phyloP scores from a whole-genome alignment of 2,113 vertebrate species.

The Lasiurus cinereus region DNA sequence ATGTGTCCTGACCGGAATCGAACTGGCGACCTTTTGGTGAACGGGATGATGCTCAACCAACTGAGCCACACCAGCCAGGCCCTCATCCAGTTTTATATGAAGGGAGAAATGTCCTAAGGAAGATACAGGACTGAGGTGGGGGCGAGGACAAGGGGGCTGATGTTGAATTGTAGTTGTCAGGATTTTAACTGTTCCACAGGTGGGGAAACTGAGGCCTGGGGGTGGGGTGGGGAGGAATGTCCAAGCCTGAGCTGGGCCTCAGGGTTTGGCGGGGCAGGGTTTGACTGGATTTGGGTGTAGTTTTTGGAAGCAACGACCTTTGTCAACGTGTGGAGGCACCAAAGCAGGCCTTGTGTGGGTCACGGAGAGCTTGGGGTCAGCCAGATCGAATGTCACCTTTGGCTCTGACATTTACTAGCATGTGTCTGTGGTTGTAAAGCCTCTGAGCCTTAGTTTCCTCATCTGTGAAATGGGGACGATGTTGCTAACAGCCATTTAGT shows the following conservation, averaged over 20 bases:
- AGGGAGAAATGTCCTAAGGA: neutral
- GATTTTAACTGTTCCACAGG: neutral
- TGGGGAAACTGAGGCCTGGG: neutral
- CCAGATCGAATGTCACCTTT: neutral
- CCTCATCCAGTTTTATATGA: accelerated
- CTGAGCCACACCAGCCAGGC: too few relatives aligned
- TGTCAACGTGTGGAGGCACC: neutral
- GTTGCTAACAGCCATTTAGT: neutral
- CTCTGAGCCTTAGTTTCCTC: neutral
- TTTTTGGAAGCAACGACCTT: neutral
- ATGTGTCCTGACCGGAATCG: too few relatives aligned
- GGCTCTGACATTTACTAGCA: neutral
- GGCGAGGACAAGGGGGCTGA: too few relatives aligned
- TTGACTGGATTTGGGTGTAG: neutral
- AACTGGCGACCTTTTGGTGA: too few relatives aligned
- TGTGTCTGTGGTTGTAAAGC: neutral
- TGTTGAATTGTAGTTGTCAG: neutral
- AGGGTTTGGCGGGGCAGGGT: neutral
- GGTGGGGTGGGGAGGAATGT: neutral
- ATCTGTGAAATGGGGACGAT: neutral
- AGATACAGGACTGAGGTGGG: neutral
- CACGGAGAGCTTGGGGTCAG: neutral
- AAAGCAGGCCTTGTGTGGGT: too few relatives aligned
- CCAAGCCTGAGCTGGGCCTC: neutral
- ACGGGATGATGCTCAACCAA: too few relatives aligned